Percentiles rank a stretch among this genome's conserved stretches.
phyloP scores from a whole-genome alignment of 2,888 invertebrate species.

The Hirtodrosophila histrioides region DNA sequence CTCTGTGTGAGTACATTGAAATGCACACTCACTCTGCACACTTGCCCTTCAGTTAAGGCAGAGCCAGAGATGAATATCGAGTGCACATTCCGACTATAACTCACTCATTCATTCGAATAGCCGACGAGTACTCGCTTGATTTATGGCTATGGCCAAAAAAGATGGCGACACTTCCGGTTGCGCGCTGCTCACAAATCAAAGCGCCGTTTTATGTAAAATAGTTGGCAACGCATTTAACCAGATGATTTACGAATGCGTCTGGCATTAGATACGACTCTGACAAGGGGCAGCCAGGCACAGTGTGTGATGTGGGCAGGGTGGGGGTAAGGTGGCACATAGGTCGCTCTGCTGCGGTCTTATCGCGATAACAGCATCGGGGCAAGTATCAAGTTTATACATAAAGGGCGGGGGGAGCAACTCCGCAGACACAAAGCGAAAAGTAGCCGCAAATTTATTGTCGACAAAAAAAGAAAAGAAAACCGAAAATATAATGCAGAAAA shows the following conservation, averaged over 20 bases:
- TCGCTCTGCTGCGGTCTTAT: conserved; percentile 28
- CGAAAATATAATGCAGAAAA: conserved; percentile 17
- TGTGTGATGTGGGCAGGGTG: background rate
- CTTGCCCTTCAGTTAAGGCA: background rate
- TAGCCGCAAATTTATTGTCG: conserved; percentile 78
- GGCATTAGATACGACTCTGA: conserved; percentile 42
- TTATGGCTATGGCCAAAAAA: conserved; percentile 27
- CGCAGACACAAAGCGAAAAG: conserved; percentile 40
- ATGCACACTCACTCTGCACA: background rate
- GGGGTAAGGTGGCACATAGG: background rate
- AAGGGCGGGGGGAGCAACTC: background rate
- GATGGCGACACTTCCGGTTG: conserved; percentile 72
- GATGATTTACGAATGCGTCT: conserved; percentile 75
- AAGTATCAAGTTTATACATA: conserved; percentile 46
- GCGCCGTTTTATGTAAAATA: conserved; percentile 72
- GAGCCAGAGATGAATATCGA: background rate
- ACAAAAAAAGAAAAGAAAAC: conserved; percentile 29
- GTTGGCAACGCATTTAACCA: conserved; percentile 72
- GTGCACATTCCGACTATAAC: conserved; percentile 8
- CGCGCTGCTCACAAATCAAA: conserved; percentile 53
- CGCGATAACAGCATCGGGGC: conserved; percentile 40
- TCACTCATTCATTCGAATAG: conserved; percentile 24
- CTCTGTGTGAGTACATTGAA: conserved; percentile 7
- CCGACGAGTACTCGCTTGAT: conserved; percentile 33
- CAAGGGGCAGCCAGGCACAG: background rate